Evolutionary conservation across 2,888 invertebrate genomes (phyloP).

Genomic region (Sesamia inferens): DNA sequence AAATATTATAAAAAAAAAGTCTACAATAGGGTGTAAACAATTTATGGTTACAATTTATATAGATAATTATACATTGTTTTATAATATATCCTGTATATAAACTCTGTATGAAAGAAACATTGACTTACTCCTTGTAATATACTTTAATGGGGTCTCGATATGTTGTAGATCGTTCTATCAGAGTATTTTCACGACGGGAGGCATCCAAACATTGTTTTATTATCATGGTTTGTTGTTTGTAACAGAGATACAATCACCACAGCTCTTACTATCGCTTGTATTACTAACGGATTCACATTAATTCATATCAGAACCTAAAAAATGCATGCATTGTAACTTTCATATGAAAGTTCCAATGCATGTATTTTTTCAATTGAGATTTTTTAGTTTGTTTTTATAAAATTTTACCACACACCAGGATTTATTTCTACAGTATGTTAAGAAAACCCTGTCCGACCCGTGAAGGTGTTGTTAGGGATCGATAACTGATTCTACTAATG

Average conservation of each 20-base stretch:
- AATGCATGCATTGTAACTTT: too few species aligned
- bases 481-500: too few species aligned
- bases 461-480: too few species aligned
- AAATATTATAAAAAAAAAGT: too few species aligned
- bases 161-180: constrained; percentile 18
- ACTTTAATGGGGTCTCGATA: background rate
- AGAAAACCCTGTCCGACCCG: too few species aligned
- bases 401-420: too few species aligned
- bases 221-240: background rate
- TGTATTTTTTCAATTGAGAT: too few species aligned
- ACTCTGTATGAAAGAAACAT: background rate
- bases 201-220: constrained; percentile 37
- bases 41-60: background rate
- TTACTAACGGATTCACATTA: constrained; percentile 16
- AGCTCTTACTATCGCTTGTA: constrained; percentile 12
- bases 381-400: too few species aligned
- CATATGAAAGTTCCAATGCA: too few species aligned
- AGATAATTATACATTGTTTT: background rate
- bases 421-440: too few species aligned
- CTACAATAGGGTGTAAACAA: too few species aligned
- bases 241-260: constrained; percentile 26
- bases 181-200: constrained; percentile 26
- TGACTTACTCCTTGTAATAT: background rate
- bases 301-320: background rate
- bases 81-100: background rate